phyloP scores from a whole-genome alignment of 2,797 vertebrate genomes.

The Salarias fasciatus region DNA sequence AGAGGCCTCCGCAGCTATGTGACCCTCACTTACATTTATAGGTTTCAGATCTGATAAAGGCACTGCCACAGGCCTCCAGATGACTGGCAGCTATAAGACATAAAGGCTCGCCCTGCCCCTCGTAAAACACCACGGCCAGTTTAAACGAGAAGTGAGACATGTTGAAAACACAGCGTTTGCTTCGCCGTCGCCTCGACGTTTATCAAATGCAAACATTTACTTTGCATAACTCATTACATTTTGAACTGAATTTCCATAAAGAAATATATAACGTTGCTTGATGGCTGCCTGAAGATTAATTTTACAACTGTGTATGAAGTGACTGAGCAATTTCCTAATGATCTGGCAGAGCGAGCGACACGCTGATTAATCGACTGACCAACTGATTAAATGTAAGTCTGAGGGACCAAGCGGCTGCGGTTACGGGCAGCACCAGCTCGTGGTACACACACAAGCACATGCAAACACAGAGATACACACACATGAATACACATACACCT shows the following conservation, averaged over 20 bases:
- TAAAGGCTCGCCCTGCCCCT: slow-evolving; percentile 42
- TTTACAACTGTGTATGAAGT: slow-evolving; percentile 3
- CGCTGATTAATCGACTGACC: slow-evolving; percentile 11
- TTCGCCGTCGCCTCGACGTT: no score
- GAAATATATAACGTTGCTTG: background rate
- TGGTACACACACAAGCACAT: slow-evolving; percentile 6
- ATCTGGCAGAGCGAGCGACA: slow-evolving; percentile 14
- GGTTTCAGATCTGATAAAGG: slow-evolving; percentile 60
- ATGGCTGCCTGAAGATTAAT: background rate
- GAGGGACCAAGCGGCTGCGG: slow-evolving; percentile 19
- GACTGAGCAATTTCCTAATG: slow-evolving; percentile 19
- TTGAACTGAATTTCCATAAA: no score
- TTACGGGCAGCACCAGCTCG: slow-evolving; percentile 21
- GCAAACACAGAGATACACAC: background rate
- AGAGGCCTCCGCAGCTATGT: slow-evolving; percentile 62
- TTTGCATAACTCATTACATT: no score
- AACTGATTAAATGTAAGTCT: slow-evolving; percentile 28
- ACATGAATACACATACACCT: slow-evolving; percentile 23
- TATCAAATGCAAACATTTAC: no score
- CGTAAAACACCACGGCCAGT: slow-evolving; percentile 30
- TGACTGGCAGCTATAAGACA: slow-evolving; percentile 60
- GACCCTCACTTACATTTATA: slow-evolving; percentile 69
- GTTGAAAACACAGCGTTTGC: no score
- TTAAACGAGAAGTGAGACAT: slow-evolving; percentile 9
- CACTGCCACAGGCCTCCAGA: slow-evolving; percentile 55